phyloP scores from a whole-genome alignment of 2,113 vertebrate genomes.

The Pluvialis apricaria region DNA sequence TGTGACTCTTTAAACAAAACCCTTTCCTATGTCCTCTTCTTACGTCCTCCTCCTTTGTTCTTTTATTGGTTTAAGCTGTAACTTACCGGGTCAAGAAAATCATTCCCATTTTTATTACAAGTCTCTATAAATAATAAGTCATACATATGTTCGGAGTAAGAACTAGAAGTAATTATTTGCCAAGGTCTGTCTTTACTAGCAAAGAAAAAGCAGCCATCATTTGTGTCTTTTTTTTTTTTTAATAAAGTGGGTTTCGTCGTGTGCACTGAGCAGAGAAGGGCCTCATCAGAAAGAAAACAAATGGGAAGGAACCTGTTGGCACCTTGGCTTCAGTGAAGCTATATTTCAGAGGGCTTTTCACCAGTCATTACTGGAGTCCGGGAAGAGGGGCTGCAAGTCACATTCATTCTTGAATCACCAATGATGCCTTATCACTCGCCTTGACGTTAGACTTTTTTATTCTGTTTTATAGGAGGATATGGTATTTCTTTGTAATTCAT shows the following conservation, averaged over 20 bases:
- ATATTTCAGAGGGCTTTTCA: neutral
- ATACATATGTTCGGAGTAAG: slow-evolving; percentile 5
- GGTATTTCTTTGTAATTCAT: slow-evolving; percentile 12
- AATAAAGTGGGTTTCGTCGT: neutral
- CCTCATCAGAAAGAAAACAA: neutral
- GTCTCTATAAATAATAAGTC: slow-evolving; percentile 32
- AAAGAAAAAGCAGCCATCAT: neutral
- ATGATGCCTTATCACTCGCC: neutral
- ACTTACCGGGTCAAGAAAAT: neutral
- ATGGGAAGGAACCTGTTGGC: neutral
- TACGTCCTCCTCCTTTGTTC: neutral
- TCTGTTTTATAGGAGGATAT: neutral
- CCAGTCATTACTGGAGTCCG: neutral
- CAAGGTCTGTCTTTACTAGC: neutral
- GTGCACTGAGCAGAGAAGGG: neutral
- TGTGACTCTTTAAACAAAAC: slow-evolving; percentile 2
- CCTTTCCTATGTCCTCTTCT: neutral
- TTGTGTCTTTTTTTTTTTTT: neutral
- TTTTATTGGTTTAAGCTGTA: slow-evolving; percentile 51
- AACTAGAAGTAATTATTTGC: slow-evolving; percentile 12
- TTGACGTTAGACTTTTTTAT: neutral
- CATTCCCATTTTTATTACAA: slow-evolving; percentile 16
- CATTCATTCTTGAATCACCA: neutral
- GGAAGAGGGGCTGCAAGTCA: neutral
- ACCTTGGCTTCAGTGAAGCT: neutral